Evolutionary conservation across 2,113 vertebrate species (phyloP).

Genomic region (Tauraco erythrolophus): DNA sequence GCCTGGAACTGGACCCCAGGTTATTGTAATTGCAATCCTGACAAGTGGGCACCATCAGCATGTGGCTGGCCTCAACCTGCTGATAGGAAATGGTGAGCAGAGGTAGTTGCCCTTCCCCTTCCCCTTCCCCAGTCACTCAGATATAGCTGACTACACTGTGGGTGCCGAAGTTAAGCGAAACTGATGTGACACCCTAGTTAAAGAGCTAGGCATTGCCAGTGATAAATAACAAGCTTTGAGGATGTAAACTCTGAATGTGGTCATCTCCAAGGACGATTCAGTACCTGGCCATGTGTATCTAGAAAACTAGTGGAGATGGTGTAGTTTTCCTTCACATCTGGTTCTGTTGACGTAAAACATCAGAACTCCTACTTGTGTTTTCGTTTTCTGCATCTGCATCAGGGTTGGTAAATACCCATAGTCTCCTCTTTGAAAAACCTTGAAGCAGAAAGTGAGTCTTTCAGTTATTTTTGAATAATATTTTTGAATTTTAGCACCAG

Average conservation of each 20-base stretch:
- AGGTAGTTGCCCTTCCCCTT: fast-evolving
- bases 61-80: not conserved
- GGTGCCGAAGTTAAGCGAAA: not conserved
- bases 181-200: not conserved
- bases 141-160: not conserved
- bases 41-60: not conserved
- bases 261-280: conserved; percentile 1
- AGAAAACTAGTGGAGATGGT: not conserved
- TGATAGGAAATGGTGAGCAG: not conserved
- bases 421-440: not conserved
- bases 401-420: not conserved
- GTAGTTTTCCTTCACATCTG: not conserved
- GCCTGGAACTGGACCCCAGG: not conserved
- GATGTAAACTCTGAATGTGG: not conserved
- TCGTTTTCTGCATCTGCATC: not conserved
- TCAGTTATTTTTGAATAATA: not conserved
- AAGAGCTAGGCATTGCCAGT: not conserved
- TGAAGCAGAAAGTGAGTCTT: not conserved
- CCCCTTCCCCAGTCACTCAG: not conserved
- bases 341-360: not conserved
- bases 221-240: not conserved
- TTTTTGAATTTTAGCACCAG: not conserved
- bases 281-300: not conserved
- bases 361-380: not conserved
- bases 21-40: not conserved